These are phyloP conservation scores for Drymodes brunneopygia DNA, from an alignment of 2,113 vertebrate genomes.

Conservation along the genomic window DNA sequence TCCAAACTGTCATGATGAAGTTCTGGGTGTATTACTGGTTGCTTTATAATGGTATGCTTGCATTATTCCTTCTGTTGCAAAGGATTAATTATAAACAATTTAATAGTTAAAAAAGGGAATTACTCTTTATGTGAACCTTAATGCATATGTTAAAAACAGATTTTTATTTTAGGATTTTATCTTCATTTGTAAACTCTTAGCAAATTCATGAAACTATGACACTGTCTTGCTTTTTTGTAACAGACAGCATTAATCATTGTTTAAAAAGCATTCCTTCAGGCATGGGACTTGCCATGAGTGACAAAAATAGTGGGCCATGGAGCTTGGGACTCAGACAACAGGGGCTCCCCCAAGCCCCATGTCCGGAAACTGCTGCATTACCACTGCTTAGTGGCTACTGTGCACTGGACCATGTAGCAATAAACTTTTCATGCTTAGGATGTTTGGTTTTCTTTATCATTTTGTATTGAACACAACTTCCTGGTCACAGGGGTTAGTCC, in stretches of 20 bases:
- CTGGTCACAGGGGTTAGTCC: not conserved
- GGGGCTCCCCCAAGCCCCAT: accelerated
- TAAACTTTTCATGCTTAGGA: not conserved
- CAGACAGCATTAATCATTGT: not conserved
- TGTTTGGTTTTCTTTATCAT: not conserved
- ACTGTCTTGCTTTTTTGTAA: not conserved
- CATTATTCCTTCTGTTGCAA: not conserved
- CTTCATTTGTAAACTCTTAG: not conserved
- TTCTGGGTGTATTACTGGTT: not conserved
- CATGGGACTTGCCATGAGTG: not conserved
- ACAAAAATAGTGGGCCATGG: not conserved
- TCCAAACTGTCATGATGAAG: conserved; percentile 13
- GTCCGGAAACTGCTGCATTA: not conserved
- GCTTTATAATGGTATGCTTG: not conserved
- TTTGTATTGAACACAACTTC: not conserved
- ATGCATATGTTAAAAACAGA: not conserved
- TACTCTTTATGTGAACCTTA: not conserved
- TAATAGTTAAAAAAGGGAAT: not conserved
- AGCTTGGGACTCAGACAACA: not conserved
- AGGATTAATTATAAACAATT: not conserved
- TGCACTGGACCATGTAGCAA: not conserved
- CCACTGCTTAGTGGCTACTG: not conserved
- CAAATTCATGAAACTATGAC: not conserved
- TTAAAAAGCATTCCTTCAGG: not conserved
- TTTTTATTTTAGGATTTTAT: not conserved